Evolutionary conservation across 2,888 invertebrate species (phyloP), one percentile per base, ranked within the genome.

Genomic region (Ophioninae sp.): DNA sequence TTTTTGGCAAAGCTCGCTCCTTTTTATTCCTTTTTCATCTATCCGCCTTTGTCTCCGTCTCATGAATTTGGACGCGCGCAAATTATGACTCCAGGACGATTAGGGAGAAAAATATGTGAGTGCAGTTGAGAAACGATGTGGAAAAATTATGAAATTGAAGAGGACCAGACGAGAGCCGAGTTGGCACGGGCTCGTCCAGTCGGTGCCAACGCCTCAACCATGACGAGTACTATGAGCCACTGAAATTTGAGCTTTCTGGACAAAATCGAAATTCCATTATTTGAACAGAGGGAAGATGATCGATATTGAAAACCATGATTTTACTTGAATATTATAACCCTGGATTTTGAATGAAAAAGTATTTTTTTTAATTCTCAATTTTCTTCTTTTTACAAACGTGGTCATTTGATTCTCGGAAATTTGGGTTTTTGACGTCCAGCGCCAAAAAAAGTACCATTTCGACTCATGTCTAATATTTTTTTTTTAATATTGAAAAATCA

Each of bases 121-220:
- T 3, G n/a, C 22, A 63, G 59, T 72, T 39, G 37, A 59, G 59
- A 58, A 72, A 56, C 30, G 10, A n/a, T n/a, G 61, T 61, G 58
- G 30, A 74, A 74, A 74, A 64, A 74, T 74, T 9, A 74, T n/a
- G 64, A 74, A 74, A 74, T 74, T 64, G 74, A 30, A 64, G 74
- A 64, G 74, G 74, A 51, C 20, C 64, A 51, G 74, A 56, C 64
- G 64, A 30, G 64, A 37, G 51, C 51, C 44, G 30, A 64, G 63
- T 74, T 74, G 64, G 74, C 63, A 37, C 51, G 20, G 63, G n/a
- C 17, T 73, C 23, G 13, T 22, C 20, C 23, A 30, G 30, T 51
- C 51, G 6, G 17, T 41, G 41, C 41, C 7, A 7, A 41, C 22
- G 30, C 30, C 30, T 30, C 30, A 30, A 30, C 30, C 30, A 30